Base-by-base conservation (phyloP, 2,888 invertebrate species). In the Ornithoptera alexandrae region DNA sequence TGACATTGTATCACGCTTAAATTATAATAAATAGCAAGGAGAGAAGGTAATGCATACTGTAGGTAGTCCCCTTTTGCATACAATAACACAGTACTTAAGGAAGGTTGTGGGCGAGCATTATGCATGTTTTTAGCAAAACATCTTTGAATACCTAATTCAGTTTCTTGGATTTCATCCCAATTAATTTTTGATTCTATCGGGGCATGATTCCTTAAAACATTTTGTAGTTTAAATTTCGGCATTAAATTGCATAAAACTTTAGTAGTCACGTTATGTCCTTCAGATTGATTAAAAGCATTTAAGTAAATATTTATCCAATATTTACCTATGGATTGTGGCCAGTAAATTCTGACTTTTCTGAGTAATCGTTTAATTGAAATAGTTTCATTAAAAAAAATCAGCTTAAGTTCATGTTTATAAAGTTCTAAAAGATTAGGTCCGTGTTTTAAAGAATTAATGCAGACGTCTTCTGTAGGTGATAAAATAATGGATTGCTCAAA, bases 11-110 rank as follows among this genome's bases (percentile, higher is more conserved):
- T 62, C n/a, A 71, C 58, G 70, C 77, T 83, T 73, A 88, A 72
- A 72, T 89, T 87, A 72, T 86, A 81, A 75, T 83, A 84, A 72
- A 90, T 83, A 5, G 89, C 81, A 42, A 80, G 76, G 56, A 90
- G 75, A 10, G 90, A 86, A 3, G 89, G 88, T 22, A 88, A 79
- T 56, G 86, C 81, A 68, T 80, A 88, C 68, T 86, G 85, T 46
- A 89, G 74, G 71, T 87, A 89, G 74, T 89, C 89, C 63, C 89
- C 89, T 72, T 86, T 86, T 15, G 88, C 83, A 70, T 85, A 90
- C 58, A 75, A 69, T 67, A 90, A 71, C 56, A 90, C 74, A 6
- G 76, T 72, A 53, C 85, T 82, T 10, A 85, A 81, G n/a, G 77
- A 70, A 18, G 84, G 83, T 67, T 85, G 85, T 10, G 89, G 90